phyloP scores from a whole-genome alignment of 2,888 invertebrate species.

The Plagiodera versicolora region DNA sequence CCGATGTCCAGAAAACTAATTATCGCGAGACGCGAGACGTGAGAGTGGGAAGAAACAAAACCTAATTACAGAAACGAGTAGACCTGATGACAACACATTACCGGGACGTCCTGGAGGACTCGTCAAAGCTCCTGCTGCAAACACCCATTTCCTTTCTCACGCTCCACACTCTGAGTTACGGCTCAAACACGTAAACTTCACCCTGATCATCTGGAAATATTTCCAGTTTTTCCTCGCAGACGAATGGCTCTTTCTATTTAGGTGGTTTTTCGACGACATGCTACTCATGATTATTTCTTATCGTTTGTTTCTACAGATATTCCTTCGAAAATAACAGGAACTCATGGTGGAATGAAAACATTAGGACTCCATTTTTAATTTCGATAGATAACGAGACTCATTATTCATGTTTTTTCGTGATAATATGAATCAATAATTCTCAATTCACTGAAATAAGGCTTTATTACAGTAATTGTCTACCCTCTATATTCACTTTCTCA shows the following conservation, averaged over 20 bases:
- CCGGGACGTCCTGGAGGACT: conserved; percentile 52
- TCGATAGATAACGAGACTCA: too few relatives aligned
- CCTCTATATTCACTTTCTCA: too few relatives aligned
- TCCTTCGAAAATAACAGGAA: too few relatives aligned
- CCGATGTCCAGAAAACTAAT: conserved; percentile 43
- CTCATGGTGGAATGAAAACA: too few relatives aligned
- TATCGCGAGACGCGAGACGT: conserved; percentile 38
- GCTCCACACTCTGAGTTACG: conserved; percentile 44
- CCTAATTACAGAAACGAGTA: conserved; percentile 54
- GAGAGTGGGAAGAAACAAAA: conserved; percentile 50
- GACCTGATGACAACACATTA: conserved; percentile 55
- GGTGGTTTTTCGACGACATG: too few relatives aligned
- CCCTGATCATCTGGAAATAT: conserved; percentile 29
- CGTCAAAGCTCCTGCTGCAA: conserved; percentile 48
- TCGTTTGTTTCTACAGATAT: too few relatives aligned
- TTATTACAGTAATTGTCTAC: too few relatives aligned
- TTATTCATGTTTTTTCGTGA: too few relatives aligned
- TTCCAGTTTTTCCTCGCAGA: conserved; percentile 20
- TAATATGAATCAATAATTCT: too few relatives aligned
- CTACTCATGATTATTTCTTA: too few relatives aligned
- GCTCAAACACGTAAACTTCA: conserved; percentile 36
- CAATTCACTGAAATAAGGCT: too few relatives aligned
- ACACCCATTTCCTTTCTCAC: conserved; percentile 48
- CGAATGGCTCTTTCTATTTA: not conserved
- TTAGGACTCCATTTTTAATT: too few relatives aligned